Base-by-base conservation (phyloP, 2,888 invertebrate genomes). In the Abrostola tripartita region DNA sequence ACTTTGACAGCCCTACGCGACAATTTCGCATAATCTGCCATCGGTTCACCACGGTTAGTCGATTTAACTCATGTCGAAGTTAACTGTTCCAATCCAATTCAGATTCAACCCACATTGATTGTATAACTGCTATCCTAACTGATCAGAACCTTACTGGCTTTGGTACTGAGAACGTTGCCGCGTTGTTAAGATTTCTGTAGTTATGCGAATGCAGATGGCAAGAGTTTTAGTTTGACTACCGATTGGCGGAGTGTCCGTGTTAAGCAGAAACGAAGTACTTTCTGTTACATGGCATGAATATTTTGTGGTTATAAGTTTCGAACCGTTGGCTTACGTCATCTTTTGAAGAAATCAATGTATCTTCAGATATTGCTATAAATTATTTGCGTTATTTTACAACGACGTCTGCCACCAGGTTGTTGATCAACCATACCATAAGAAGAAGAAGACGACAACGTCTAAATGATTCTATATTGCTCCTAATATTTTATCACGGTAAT, bases 71-170 rank as follows among this genome's bases (percentile, higher is more conserved):
- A 5, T 41, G 51, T 36, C 37, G 8, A 49, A 52, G 52, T 55
- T 55, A 52, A 54, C 58, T 54, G 37, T 58, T 58, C 44, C 44
- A 47, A 47, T 47, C 44, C 36, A 58, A 69, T 51, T 37, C n/a
- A 37, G 11, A 42, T 68, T 24, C 24, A 47, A 14, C 12, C 6
- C 10, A 36, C 35, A 42, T 42, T 36, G 40, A 49, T 36, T 42
- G 7, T 42, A 11, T 12, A 53, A 53, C 38, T 53, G 49, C 8
- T 50, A 54, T 24, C 14, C 14, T 24, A 41, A 24, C 24, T 14
- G 40, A 53, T 37, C 35, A 38, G 40, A 14, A 36, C 5, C 36
- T n/a, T 37, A 41, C 7, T 14, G 36, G 35, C n/a, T 50, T 37
- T 36, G 37, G 37, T 24, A 37, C 37, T 8, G 8, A 37, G 35